Evolutionary conservation across 2,888 invertebrate species (phyloP), one percentile per base, ranked within the genome.

Genomic region (Tyria jacobaeae): DNA sequence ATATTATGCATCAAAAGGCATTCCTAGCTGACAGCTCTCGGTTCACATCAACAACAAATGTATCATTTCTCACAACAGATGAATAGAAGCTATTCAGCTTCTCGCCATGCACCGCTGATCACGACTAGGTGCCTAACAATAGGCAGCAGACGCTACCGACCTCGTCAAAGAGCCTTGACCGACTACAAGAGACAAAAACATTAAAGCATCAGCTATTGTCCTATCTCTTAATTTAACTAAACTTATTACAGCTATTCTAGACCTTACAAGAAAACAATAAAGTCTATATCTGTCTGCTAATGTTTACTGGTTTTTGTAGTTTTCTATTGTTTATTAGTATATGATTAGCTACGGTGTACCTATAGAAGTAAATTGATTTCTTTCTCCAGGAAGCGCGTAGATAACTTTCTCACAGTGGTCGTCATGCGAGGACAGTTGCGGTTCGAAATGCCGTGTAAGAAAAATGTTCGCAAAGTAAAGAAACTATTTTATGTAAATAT

Each of bases 121-220:
- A 81, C 82, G 82, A 79, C 69, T 68, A 70, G 77, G 71, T 68
- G 74, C 67, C 69, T 63, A 78, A 86, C 85, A 85, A 86, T 85
- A 74, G 82, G 73, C 75, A 78, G 79, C 71, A 68, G 75, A 74
- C 56, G 66, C 76, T 78, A 71, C 78, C 78, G 80, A 78, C 86
- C 86, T 86, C 83, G 78, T 56, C 70, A 69, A 61, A 74, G 64
- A 81, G 75, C 86, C 88, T 87, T 87, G 87, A 83, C 87, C 84
- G 80, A 79, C 67, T 73, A 64, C 67, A 66, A 55, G 52, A 75
- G 71, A 78, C 75, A 79, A 78, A 81, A 78, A 78, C 75, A 73
- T 65, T 56, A 65, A 68, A 71, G 67, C 64, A 73, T 53, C 60
- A 73, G 62, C 69, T 71, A 77, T 68, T 55, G 64, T 71, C 71